phyloP scores from a whole-genome alignment of 2,797 vertebrate species.

The Darevskia mixta region DNA sequence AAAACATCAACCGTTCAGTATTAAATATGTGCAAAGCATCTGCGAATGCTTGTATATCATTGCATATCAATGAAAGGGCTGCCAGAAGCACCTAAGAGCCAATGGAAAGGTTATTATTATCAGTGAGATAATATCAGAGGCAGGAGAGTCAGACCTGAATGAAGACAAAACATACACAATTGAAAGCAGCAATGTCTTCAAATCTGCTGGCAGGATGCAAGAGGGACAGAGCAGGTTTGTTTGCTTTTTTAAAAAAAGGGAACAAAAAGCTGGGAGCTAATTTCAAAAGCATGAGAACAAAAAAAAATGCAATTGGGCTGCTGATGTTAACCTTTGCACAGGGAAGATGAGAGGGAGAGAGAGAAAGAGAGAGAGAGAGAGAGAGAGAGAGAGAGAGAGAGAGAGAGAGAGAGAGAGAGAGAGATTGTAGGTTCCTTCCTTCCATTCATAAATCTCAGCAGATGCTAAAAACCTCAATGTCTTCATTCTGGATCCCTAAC shows the following conservation, averaged over 20 bases:
- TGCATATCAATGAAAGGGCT: conserved; percentile 41
- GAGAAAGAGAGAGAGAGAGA: background rate
- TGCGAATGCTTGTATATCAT: conserved; percentile 42
- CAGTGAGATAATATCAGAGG: conserved; percentile 48
- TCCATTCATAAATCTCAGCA: conserved; percentile 33
- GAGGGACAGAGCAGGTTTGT: conserved; percentile 9
- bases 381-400: no score
- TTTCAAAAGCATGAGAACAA: conserved; percentile 22
- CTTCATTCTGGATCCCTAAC: background rate
- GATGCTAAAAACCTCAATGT: conserved; percentile 34
- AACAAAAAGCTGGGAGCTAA: conserved; percentile 44
- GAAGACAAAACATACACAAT: conserved; percentile 49
- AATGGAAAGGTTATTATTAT: conserved; percentile 57
- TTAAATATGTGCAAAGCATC: conserved; percentile 34
- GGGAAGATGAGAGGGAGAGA: background rate
- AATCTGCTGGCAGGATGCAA: conserved; percentile 51
- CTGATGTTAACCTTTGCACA: background rate
- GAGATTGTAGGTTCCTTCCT: conserved; percentile 27
- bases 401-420: background rate
- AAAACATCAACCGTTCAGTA: background rate
- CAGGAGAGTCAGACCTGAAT: conserved; percentile 49
- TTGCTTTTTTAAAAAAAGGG: background rate
- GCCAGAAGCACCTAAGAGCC: conserved; percentile 59
- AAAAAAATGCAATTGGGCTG: background rate
- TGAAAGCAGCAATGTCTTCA: conserved; percentile 33